Evolutionary conservation across 2,113 vertebrate species (phyloP).

Genomic region (Planiliza haematocheilus): DNA sequence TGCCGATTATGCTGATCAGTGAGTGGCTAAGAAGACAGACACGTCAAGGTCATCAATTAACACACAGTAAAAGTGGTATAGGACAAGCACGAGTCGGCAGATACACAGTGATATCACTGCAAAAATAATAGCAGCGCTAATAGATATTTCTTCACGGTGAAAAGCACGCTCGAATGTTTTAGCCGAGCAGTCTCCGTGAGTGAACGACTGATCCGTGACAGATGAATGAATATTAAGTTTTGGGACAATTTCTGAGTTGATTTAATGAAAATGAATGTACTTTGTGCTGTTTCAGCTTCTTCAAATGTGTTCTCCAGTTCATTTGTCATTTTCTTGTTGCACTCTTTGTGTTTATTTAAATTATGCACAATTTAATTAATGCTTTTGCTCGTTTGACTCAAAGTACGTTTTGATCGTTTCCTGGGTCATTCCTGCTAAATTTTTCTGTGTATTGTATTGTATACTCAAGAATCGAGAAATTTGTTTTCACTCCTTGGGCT

Average conservation of each 20-base stretch:
- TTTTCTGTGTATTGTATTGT: neutral
- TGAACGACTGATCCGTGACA: constrained; percentile 30
- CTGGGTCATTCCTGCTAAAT: neutral
- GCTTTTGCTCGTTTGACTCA: neutral
- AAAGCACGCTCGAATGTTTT: constrained; percentile 10
- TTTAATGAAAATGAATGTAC: constrained; percentile 60
- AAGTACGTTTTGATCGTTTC: constrained; percentile 13
- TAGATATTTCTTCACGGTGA: constrained; percentile 9
- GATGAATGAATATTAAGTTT: constrained; percentile 39
- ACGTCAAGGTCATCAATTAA: constrained; percentile 75
- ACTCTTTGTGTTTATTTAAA: neutral
- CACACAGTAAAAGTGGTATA: neutral
- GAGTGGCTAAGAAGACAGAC: constrained; percentile 71
- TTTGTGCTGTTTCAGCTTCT: constrained; percentile 32
- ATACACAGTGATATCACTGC: constrained; percentile 14
- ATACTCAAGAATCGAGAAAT: too few species aligned
- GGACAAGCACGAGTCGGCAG: constrained; percentile 5
- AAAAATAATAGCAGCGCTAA: constrained; percentile 8
- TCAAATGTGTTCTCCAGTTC: constrained; percentile 18
- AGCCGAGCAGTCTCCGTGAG: constrained; percentile 15
- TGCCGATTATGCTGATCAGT: constrained; percentile 77
- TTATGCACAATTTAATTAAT: neutral
- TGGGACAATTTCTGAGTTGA: constrained; percentile 30
- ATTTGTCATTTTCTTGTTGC: constrained; percentile 48
- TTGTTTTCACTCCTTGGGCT: too few species aligned